Conservation (phyloP, 1,140 invertebrate species). For the Myzus persicae region DNA sequence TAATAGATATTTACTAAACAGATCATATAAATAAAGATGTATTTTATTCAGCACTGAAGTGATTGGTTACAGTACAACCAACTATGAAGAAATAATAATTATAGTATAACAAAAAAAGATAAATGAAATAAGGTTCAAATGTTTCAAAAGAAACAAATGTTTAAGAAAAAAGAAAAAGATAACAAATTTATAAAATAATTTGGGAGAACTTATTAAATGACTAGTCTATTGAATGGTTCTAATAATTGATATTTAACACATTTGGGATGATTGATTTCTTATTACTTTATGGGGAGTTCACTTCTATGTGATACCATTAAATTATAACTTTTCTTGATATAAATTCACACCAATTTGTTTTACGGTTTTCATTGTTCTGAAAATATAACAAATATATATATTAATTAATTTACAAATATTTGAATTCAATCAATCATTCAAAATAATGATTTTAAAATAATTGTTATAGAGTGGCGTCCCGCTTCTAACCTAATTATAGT, state of each 20-base stretch:
- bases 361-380: neutral
- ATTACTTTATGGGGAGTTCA: neutral
- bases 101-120: neutral
- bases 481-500: too few species aligned
- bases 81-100: neutral
- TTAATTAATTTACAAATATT: neutral
- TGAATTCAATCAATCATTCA: neutral
- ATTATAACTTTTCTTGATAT: neutral
- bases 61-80: neutral
- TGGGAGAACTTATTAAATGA: constrained; percentile 25
- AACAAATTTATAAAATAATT: constrained; percentile 15
- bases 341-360: neutral
- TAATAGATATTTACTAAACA: neutral
- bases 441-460: neutral
- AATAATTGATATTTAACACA: neutral
- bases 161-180: neutral
- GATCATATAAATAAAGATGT: neutral
- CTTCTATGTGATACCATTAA: neutral
- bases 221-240: constrained; percentile 23
- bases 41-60: neutral
- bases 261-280: neutral
- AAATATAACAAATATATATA: neutral
- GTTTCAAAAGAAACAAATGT: neutral
- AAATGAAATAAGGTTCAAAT: neutral
- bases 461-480: too few species aligned